Conservation (phyloP, 2,888 invertebrate species). For the Monopis laevigella region DNA sequence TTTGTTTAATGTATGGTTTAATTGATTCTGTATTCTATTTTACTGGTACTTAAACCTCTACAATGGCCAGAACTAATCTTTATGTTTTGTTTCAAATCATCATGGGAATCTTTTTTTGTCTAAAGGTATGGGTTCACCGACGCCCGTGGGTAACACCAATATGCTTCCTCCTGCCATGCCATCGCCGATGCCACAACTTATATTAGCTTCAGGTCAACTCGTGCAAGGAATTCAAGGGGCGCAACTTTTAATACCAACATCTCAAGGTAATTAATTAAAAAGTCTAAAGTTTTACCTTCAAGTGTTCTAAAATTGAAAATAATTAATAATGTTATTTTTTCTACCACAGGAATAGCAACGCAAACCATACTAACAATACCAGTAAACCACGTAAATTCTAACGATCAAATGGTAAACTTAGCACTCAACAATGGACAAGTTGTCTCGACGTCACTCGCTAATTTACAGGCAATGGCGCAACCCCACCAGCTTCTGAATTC, state of each 20-base stretch:
- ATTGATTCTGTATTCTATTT: too few relatives aligned
- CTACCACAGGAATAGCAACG: conserved; percentile 83
- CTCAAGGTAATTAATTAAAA: conserved; percentile 76
- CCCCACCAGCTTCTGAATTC: conserved; percentile 73
- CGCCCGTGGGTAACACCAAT: conserved; percentile 58
- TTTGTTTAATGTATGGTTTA: too few relatives aligned
- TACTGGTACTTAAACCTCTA: too few relatives aligned
- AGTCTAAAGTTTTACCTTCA: too few relatives aligned
- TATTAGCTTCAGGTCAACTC: conserved; percentile 90
- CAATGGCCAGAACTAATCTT: too few relatives aligned
- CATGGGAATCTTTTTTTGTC: too few relatives aligned
- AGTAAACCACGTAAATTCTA: conserved; percentile 86
- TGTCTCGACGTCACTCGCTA: conserved; percentile 83
- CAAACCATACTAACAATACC: conserved; percentile 97
- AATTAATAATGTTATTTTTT: too few relatives aligned
- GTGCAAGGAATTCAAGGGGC: conserved; percentile 94
- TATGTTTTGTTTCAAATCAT: too few relatives aligned
- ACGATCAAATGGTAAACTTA: conserved; percentile 79
- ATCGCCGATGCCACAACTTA: conserved; percentile 88
- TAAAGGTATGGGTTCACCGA: conserved; percentile 54
- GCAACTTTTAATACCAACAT: conserved; percentile 93
- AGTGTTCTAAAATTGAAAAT: too few relatives aligned
- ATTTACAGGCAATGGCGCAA: conserved; percentile 80
- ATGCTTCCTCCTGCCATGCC: conserved; percentile 72
- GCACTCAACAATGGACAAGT: conserved; percentile 88